Conservation (phyloP, 2,888 invertebrate species). For the Ecliptopera silaceata region DNA sequence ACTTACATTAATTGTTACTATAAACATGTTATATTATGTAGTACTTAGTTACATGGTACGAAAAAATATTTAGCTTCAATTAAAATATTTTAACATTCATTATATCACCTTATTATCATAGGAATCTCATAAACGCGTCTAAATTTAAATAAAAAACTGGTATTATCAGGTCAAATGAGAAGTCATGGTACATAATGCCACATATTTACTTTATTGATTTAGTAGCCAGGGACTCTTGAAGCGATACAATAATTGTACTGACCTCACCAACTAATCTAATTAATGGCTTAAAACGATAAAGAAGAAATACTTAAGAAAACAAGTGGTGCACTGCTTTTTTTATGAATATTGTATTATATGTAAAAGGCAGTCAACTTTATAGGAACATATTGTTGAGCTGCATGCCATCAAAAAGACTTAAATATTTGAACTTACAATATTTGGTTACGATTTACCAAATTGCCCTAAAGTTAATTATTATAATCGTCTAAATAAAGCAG, state of each 20-base stretch:
- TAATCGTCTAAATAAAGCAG: too few species aligned
- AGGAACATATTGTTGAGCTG: too few species aligned
- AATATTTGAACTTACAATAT: too few species aligned
- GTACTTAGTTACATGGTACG: background rate
- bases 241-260: slow-evolving; percentile 9
- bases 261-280: slow-evolving; percentile 21
- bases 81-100: background rate
- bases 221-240: slow-evolving; percentile 13
- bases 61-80: background rate
- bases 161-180: slow-evolving; percentile 3
- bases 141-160: slow-evolving; percentile 11
- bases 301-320: background rate
- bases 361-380: too few species aligned
- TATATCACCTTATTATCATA: slow-evolving; percentile 22
- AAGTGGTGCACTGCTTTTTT: background rate
- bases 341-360: too few species aligned
- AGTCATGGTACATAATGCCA: slow-evolving; percentile 8
- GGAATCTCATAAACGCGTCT: slow-evolving; percentile 33
- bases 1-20: background rate
- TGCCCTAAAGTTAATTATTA: too few species aligned
- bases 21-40: background rate
- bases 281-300: slow-evolving; percentile 11
- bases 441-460: too few species aligned
- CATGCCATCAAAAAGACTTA: too few species aligned
- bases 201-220: background rate